Conservation (phyloP, 92 coral and sea anemone species). For the Blastomussa wellsi region DNA sequence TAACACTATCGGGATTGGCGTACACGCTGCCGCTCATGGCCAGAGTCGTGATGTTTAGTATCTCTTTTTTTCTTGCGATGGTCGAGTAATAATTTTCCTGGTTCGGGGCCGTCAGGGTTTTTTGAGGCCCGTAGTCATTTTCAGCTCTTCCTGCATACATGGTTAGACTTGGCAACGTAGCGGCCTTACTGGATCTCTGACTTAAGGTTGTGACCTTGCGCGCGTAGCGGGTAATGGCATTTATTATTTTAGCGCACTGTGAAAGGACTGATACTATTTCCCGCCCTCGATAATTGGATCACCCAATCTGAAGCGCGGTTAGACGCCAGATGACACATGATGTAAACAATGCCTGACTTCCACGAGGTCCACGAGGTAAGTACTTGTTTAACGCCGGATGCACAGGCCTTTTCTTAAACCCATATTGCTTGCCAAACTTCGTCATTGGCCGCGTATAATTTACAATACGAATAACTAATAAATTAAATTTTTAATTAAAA, state of each 20-base stretch:
- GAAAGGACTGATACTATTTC: not conserved
- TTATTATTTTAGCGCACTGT: not conserved
- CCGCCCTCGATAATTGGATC: constrained; percentile 6
- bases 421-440: not conserved
- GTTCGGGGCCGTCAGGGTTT: not conserved
- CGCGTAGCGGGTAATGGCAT: not conserved
- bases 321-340: constrained; percentile 13
- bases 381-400: not conserved
- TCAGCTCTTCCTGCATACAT: constrained; percentile 16
- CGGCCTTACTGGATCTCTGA: not conserved
- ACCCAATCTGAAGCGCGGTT: not conserved
- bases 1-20: not conserved
- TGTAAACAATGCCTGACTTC: constrained; percentile 1
- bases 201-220: not conserved
- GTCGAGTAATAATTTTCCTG: constrained; percentile 21
- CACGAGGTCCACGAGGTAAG: not conserved
- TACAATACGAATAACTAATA: not conserved
- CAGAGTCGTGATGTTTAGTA: constrained; percentile 1
- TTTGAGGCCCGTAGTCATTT: constrained; percentile 22
- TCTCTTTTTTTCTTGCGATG: not conserved
- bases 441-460: not conserved
- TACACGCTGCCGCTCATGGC: constrained; percentile 7
- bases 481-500: not conserved
- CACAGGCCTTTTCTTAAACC: not conserved
- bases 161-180: not conserved